phyloP scores from a whole-genome alignment of 2,113 vertebrate species.

The Sinocyclocheilus anophthalmus region DNA sequence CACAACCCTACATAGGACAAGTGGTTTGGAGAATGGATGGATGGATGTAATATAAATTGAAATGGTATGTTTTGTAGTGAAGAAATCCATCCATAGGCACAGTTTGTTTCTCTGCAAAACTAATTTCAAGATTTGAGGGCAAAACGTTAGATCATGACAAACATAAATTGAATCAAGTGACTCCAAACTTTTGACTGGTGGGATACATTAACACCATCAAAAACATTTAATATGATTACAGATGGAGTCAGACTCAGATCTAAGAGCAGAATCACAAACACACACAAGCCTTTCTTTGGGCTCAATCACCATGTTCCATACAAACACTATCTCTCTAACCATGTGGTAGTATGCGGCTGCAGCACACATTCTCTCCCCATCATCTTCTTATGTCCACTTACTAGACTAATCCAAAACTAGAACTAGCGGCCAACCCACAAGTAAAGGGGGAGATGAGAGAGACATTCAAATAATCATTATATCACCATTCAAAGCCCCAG shows the following conservation, averaged over 20 bases:
- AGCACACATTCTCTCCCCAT: slow-evolving; percentile 13
- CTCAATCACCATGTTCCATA: background rate
- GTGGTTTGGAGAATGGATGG: too few relatives aligned
- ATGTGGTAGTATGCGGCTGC: slow-evolving; percentile 10
- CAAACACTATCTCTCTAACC: slow-evolving; percentile 24
- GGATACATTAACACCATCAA: background rate
- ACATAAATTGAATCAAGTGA: background rate
- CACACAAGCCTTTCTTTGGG: background rate
- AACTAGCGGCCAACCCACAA: slow-evolving; percentile 4
- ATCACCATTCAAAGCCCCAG: slow-evolving; percentile 51
- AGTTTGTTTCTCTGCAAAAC: background rate
- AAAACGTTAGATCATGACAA: background rate
- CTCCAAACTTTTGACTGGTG: slow-evolving; percentile 1
- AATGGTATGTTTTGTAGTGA: background rate
- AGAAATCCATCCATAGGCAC: background rate
- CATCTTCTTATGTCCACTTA: slow-evolving; percentile 28
- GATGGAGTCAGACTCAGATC: background rate
- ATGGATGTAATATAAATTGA: too few relatives aligned
- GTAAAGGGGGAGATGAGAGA: slow-evolving; percentile 12
- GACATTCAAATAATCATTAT: slow-evolving; percentile 45
- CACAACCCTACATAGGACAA: too few relatives aligned
- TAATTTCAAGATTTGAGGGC: background rate
- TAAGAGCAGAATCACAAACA: background rate
- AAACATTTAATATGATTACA: background rate
- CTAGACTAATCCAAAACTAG: slow-evolving; percentile 3